Evolutionary conservation across 2,888 invertebrate genomes (phyloP), one percentile per base, ranked within the genome.

Genomic region (Danaus chrysippus): DNA sequence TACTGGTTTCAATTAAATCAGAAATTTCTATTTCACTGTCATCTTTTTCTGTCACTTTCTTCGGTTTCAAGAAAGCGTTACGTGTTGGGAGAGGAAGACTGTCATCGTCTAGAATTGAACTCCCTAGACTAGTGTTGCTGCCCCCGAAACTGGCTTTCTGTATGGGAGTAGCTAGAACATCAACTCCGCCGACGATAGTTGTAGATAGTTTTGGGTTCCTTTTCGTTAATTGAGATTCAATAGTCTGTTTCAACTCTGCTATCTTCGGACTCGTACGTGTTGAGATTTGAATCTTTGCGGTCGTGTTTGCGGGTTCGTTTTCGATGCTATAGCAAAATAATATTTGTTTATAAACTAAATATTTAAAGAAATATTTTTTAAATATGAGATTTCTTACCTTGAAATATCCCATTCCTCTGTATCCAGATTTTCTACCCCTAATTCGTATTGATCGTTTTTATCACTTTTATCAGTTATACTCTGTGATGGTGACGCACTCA

Each of bases 391-490:
- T 34, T 34, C 23, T 5, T 61, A 67, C 93, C 92, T 92, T 5
- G 92, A 92, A 71, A 90, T 82, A 71, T 92, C 91, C 88, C 91
- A 92, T 71, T 92, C 92, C 70, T 90, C 91, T 63, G 87, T 83
- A 72, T 91, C 82, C 19, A 91, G 82, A 68, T 91, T 86, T 6
- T 83, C 74, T 63, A 91, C 75, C 53, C 86, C 87, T 56, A 86
- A 70, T 71, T 84, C 86, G 71, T 81, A 83, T 65, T 86, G 84
- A 69, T 87, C 83, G 66, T 83, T 82, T 10, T 70, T 79, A 62
- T 83, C 83, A 70, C 78, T 86, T 74, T 84, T 88, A 65, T 88
- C 91, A 53, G 88, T 87, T 42, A 81, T 73, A 63, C 90, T 91
- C 74, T 89, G 88, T 46, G 91, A 91, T n/a, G 91, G 88, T n/a